Percentiles rank a stretch among this genome's conserved stretches.
Evolutionary conservation across 2,888 invertebrate genomes (phyloP).

Genomic region (Caenorhabditis parvicauda): DNA sequence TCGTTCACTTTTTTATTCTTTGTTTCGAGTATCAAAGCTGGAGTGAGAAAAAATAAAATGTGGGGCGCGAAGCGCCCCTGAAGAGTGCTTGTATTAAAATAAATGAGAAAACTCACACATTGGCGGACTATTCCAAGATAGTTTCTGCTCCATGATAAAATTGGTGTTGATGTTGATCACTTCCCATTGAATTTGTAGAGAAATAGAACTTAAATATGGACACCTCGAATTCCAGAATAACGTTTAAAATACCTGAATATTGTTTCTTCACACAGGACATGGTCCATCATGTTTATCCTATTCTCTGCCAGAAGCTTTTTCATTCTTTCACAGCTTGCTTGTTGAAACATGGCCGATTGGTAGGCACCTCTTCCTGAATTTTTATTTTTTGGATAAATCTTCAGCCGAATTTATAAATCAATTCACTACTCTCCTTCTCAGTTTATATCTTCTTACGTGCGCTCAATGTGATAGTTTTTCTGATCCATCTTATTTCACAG

Average conservation of each 20-base stretch:
- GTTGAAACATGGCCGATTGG: conserved; percentile 31
- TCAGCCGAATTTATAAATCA: conserved; percentile 49
- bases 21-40: too few species aligned
- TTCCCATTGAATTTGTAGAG: conserved; percentile 56
- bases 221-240: too few species aligned
- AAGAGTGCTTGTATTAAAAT: not conserved
- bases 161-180: conserved; percentile 47
- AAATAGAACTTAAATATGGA: conserved; percentile 7
- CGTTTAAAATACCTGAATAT: conserved; percentile 42
- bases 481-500: too few species aligned
- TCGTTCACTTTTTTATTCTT: too few species aligned
- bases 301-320: conserved; percentile 40
- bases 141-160: conserved; percentile 48
- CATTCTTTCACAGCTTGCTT: conserved; percentile 40
- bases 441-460: too few species aligned
- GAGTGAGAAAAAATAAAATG: too few species aligned
- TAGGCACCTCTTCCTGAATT: conserved; percentile 45
- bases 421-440: too few species aligned
- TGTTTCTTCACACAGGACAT: conserved; percentile 41
- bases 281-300: conserved; percentile 40
- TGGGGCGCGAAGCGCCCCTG: too few species aligned
- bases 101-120: conserved; percentile 30
- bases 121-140: conserved; percentile 33
- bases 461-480: too few species aligned
- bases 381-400: conserved; percentile 50